Conservation (phyloP, 2,797 vertebrate species). For the Sebastiscus tertius region DNA sequence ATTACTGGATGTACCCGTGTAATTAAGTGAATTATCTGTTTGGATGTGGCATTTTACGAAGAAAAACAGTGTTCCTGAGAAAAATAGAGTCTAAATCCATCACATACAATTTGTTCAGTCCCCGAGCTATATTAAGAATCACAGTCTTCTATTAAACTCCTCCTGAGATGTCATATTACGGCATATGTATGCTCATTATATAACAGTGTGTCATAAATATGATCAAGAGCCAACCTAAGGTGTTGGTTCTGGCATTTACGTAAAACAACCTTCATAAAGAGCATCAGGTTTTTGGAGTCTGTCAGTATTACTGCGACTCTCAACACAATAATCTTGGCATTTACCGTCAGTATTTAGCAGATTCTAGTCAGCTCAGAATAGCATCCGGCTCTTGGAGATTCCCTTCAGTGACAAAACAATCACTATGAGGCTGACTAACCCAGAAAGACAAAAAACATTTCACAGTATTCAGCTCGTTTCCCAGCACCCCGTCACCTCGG, state of each 20-base stretch:
- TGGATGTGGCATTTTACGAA: slow-evolving; percentile 1
- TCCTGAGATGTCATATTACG: neutral
- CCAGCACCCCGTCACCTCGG: slow-evolving; percentile 41
- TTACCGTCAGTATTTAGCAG: slow-evolving; percentile 59
- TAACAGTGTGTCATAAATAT: neutral
- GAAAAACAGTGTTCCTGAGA: neutral
- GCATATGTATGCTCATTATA: neutral
- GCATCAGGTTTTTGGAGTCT: neutral
- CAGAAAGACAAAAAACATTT: slow-evolving; percentile 51
- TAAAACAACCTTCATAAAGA: slow-evolving; percentile 18
- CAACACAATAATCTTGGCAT: slow-evolving; percentile 50
- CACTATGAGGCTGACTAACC: slow-evolving; percentile 23
- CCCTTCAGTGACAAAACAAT: slow-evolving; percentile 46
- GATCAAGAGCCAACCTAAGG: neutral
- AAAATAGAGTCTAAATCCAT: neutral
- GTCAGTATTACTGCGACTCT: neutral
- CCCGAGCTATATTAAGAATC: neutral
- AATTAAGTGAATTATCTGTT: slow-evolving; percentile 24
- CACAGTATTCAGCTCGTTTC: slow-evolving; percentile 33
- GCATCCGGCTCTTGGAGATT: slow-evolving; percentile 47
- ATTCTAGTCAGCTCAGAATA: slow-evolving; percentile 30
- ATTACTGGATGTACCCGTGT: neutral
- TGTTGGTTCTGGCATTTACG: slow-evolving; percentile 16
- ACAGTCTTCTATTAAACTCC: neutral
- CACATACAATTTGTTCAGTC: neutral